Base-by-base conservation (phyloP, 92 coral and sea anemone genomes). In the Zoanthus solanderi region DNA sequence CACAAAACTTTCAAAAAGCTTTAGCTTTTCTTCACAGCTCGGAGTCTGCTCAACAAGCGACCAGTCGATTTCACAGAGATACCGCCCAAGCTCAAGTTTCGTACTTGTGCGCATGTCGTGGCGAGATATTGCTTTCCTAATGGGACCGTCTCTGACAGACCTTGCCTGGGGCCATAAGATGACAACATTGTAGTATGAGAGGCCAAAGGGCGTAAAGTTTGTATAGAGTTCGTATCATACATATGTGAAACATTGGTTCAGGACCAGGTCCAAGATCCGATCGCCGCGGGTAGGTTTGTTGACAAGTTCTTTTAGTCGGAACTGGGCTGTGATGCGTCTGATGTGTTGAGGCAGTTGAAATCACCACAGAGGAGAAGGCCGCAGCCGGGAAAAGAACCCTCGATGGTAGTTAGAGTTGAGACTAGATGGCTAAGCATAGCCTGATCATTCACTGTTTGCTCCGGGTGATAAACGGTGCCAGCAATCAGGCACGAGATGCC, bases 341-440 rank as follows among this genome's bases (percentile, higher is more conserved):
- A 78, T 88, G 46, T 91, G 46, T 91, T 86, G 17, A 93, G 95
- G 37, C 90, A 92, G 60, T 88, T 93, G 84, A 93, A 93, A 69
- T 90, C 93, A 54, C 93, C 95, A 56, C 85, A 75, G 42, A 90
- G 37, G 23, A 90, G 44, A 18, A 93, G 65, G n/a, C 93, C 90
- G 72, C 93, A 90, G 53, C 92, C 88, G 76, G 90, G 94, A 83
- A 72, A 92, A 7, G 12, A 57, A 3, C 94, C 90, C 71, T 91
- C 95, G 53, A 88, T 73, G 72, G 91, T 57, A 10, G 90, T 83
- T 32, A 87, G 87, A 18, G 90, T 52, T 31, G 79, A 12, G 60
- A 68, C 48, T 69, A 90, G 31, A 65, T 84, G 76, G 10, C 78
- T 57, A 14, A 78, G 23, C 90, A 90, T 77, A 6, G 78, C 76